Conservation (phyloP, 2,797 vertebrate genomes). For the Enteromius thamalakanensis region DNA sequence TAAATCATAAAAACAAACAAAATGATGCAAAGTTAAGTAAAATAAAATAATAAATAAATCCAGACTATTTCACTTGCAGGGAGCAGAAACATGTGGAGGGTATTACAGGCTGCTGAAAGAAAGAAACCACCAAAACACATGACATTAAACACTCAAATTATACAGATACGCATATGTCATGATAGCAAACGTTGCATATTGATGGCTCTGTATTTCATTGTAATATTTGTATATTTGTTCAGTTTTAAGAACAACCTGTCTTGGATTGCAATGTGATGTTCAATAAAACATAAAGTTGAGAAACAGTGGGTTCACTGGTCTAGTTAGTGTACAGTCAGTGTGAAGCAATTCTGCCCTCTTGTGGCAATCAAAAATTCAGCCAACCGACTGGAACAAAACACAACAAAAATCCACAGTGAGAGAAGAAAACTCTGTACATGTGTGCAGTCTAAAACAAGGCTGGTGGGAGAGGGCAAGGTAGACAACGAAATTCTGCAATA, state of each 20-base stretch:
- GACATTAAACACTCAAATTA: background rate
- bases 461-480: slow-evolving; percentile 1
- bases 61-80: background rate
- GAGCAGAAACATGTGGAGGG: background rate
- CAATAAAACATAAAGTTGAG: background rate
- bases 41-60: background rate
- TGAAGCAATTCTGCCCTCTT: slow-evolving; percentile 70
- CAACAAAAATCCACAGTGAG: background rate
- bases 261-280: background rate
- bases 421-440: slow-evolving; percentile 23
- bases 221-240: background rate
- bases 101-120: background rate
- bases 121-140: slow-evolving; percentile 2
- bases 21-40: background rate
- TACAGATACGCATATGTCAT: background rate
- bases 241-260: background rate
- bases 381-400: background rate
- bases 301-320: background rate
- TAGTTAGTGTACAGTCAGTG: slow-evolving; percentile 15
- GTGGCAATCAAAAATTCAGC: slow-evolving; percentile 53
- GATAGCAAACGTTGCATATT: background rate
- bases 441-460: slow-evolving; percentile 3
- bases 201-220: background rate
- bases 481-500: slow-evolving; percentile 20
- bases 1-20: background rate